Conservation (phyloP, 1,140 invertebrate genomes). For the Bicyclus anynana region DNA sequence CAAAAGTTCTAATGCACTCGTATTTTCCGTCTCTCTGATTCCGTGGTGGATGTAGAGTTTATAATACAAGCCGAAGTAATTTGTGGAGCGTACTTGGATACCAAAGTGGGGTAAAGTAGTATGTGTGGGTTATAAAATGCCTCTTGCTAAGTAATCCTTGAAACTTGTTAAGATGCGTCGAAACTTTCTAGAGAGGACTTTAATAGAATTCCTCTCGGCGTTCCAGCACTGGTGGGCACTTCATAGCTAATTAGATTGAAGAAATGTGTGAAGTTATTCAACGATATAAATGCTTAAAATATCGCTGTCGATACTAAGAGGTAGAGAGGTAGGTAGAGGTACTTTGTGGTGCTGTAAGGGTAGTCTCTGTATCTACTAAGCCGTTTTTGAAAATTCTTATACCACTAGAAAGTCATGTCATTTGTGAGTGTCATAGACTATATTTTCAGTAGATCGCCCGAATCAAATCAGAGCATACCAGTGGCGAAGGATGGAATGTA, state of each 20-base stretch:
- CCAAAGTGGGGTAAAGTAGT: conserved; percentile 21
- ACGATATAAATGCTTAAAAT: too few relatives aligned
- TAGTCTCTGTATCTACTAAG: too few relatives aligned
- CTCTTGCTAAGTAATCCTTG: conserved; percentile 46
- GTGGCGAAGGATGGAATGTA: too few relatives aligned
- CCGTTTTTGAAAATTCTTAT: too few relatives aligned
- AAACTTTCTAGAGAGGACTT: conserved; percentile 47
- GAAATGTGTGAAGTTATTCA: background rate
- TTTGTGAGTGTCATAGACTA: too few relatives aligned
- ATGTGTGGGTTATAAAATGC: conserved; percentile 46
- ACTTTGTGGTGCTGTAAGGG: too few relatives aligned
- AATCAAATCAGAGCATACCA: too few relatives aligned
- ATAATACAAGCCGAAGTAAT: background rate
- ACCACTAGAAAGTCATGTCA: too few relatives aligned
- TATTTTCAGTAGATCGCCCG: too few relatives aligned
- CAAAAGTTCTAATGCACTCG: too few relatives aligned
- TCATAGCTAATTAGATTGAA: background rate
- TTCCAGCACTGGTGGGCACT: conserved; percentile 30
- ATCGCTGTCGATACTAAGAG: too few relatives aligned
- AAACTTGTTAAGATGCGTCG: conserved; percentile 54
- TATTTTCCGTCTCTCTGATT: background rate
- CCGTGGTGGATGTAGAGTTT: background rate
- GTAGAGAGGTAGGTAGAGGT: too few relatives aligned
- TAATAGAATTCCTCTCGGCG: conserved; percentile 58
- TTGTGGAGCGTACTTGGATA: background rate